phyloP scores from a whole-genome alignment of 2,888 invertebrate genomes.

The Leucoptera coffeella region DNA sequence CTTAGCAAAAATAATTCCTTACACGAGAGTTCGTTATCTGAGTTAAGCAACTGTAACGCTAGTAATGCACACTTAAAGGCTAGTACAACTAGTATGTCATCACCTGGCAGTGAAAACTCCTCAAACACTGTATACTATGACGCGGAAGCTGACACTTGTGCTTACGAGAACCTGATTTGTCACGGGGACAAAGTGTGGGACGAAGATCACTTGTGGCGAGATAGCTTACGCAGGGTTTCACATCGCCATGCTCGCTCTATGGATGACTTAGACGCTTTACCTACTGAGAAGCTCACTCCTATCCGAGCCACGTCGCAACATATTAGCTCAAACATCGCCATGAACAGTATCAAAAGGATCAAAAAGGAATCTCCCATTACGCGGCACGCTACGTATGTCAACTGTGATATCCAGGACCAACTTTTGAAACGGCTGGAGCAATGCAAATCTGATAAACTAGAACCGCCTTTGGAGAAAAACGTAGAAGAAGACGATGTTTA shows the following conservation, averaged over 20 bases:
- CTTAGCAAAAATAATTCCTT: constrained; percentile 37
- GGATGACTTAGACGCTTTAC: constrained; percentile 65
- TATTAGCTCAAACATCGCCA: too few species aligned
- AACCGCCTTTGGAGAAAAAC: constrained; percentile 19
- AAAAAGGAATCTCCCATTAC: constrained; percentile 48
- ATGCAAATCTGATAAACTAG: constrained; percentile 11
- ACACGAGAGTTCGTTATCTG: constrained; percentile 15
- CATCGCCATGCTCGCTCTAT: constrained; percentile 76
- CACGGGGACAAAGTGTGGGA: constrained; percentile 75
- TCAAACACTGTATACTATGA: constrained; percentile 44
- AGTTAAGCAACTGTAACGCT: constrained; percentile 13
- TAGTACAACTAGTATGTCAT: constrained; percentile 42
- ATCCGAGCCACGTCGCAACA: constrained; percentile 20
- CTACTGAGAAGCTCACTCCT: constrained; percentile 13
- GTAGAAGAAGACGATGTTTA: constrained; percentile 50
- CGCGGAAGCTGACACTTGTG: constrained; percentile 33
- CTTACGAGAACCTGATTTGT: constrained; percentile 38
- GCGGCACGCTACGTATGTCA: constrained; percentile 74
- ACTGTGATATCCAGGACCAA: constrained; percentile 58
- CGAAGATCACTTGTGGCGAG: constrained; percentile 76
- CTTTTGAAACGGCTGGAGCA: constrained; percentile 26
- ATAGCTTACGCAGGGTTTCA: constrained; percentile 71
- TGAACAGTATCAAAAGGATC: constrained; percentile 38
- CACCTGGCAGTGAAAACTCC: constrained; percentile 40
- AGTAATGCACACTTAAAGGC: constrained; percentile 18